Conservation (phyloP, 2,888 invertebrate species). For the Camptogramma bilineatum region DNA sequence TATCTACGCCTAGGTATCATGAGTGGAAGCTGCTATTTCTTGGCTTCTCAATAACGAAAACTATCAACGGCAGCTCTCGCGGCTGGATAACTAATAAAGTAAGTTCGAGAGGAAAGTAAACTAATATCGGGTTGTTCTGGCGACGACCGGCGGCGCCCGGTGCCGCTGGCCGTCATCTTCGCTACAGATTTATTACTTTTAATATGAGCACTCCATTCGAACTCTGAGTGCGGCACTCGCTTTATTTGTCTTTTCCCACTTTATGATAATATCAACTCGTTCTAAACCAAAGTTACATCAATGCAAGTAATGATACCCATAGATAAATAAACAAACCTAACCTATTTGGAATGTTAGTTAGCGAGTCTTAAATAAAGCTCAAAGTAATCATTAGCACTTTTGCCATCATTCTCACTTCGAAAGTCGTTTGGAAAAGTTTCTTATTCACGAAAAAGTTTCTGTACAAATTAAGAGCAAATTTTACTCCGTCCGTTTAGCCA, state of each 20-base stretch:
- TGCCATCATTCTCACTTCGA: conserved; percentile 78
- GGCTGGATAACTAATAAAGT: conserved; percentile 82
- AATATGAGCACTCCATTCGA: conserved; percentile 68
- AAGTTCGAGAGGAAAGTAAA: conserved; percentile 85
- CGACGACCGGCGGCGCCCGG: conserved; percentile 57
- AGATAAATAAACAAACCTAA: not conserved
- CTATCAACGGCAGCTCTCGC: conserved; percentile 74
- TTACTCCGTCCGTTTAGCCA: conserved; percentile 83
- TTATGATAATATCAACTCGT: conserved; percentile 20
- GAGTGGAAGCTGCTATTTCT: conserved; percentile 52
- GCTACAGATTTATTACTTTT: conserved; percentile 80
- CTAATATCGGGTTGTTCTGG: conserved; percentile 82
- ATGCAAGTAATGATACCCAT: not conserved
- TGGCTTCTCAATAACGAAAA: conserved; percentile 79
- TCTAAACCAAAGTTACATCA: not conserved
- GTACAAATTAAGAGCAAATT: conserved; percentile 85
- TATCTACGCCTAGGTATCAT: conserved; percentile 19
- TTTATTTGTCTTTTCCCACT: conserved; percentile 52
- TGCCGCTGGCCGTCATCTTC: conserved; percentile 59
- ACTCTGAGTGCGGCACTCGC: conserved; percentile 62
- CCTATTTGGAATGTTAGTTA: conserved; percentile 11
- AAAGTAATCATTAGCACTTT: conserved; percentile 80
- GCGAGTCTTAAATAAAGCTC: conserved; percentile 54
- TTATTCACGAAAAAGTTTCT: conserved; percentile 80
- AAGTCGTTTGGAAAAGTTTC: conserved; percentile 79